These are phyloP conservation scores for Cynopterus sphinx DNA, from an alignment of 2,797 vertebrate genomes.

Conservation along the genomic window DNA sequence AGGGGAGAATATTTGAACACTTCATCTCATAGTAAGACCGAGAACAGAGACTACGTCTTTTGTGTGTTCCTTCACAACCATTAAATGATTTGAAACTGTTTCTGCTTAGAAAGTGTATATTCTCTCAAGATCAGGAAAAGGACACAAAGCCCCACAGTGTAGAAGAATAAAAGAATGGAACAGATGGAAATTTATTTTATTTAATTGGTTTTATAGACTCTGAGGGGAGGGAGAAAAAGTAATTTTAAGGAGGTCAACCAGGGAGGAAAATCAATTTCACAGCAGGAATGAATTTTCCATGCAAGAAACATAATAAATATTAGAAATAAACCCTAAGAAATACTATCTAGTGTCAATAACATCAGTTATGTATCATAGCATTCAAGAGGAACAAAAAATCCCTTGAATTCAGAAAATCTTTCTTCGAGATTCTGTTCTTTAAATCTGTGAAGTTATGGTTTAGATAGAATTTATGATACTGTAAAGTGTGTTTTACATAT, in stretches of 20 bases:
- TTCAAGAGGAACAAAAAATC: not conserved
- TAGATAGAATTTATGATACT: not conserved
- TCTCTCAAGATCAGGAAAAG: not conserved
- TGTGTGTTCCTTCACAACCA: not conserved
- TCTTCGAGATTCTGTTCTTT: not conserved
- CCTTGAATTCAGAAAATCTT: not conserved
- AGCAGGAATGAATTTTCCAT: slow-evolving; percentile 35
- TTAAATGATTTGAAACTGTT: not conserved
- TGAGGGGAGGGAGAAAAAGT: slow-evolving; percentile 22
- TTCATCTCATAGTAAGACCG: not conserved
- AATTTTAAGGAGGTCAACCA: slow-evolving; percentile 43
- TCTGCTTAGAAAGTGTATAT: not conserved
- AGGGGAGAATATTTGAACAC: not conserved
- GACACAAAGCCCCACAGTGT: not conserved
- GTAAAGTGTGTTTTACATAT: not conserved
- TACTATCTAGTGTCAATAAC: not conserved
- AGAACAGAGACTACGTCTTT: not conserved
- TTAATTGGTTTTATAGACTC: slow-evolving; percentile 51
- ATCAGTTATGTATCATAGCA: not conserved
- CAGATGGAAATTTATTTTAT: slow-evolving; percentile 38
- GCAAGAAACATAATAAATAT: slow-evolving; percentile 34
- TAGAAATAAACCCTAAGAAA: slow-evolving; percentile 26
- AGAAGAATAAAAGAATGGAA: not conserved
- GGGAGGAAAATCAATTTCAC: slow-evolving; percentile 31
- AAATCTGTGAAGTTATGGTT: not conserved